Evolutionary conservation across 2,888 invertebrate genomes (phyloP).

Genomic region (Caenorhabditis plicata): DNA sequence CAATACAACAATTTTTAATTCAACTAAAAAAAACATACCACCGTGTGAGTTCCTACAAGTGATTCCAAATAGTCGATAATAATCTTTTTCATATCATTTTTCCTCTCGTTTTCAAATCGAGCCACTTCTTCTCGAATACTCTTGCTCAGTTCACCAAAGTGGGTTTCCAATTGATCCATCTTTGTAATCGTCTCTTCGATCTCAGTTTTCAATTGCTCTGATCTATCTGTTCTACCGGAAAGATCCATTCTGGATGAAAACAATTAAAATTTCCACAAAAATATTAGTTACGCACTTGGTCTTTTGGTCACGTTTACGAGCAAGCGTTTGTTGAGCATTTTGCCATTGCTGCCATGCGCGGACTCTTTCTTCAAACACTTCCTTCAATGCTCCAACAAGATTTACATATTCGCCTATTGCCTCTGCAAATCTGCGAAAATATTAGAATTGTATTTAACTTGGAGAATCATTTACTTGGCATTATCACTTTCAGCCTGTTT

Average conservation of each 20-base stretch:
- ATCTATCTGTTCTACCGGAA: constrained; percentile 84
- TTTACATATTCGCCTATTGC: constrained; percentile 41
- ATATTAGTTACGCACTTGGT: constrained; percentile 72
- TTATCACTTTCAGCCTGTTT: constrained; percentile 94
- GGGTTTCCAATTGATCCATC: constrained; percentile 78
- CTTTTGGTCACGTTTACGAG: constrained; percentile 89
- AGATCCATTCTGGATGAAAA: constrained; percentile 77
- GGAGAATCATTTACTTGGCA: constrained; percentile 68
- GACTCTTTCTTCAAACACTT: constrained; percentile 74
- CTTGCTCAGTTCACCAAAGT: constrained; percentile 77
- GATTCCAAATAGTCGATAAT: constrained; percentile 89
- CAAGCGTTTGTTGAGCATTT: constrained; percentile 89
- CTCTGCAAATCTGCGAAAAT: constrained; percentile 35
- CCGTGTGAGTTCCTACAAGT: constrained; percentile 89
- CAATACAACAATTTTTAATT: background rate
- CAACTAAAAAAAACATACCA: constrained; percentile 71
- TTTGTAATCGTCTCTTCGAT: constrained; percentile 46
- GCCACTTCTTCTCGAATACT: constrained; percentile 75
- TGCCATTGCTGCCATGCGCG: constrained; percentile 96
- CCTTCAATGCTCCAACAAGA: constrained; percentile 32
- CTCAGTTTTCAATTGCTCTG: constrained; percentile 83
- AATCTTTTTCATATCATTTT: constrained; percentile 88
- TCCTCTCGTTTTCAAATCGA: constrained; percentile 89
- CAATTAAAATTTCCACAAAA: background rate
- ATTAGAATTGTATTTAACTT: background rate